Evolutionary conservation across 2,797 vertebrate species (phyloP), one percentile per base, ranked within the genome.

Genomic region (Tinamus major): DNA sequence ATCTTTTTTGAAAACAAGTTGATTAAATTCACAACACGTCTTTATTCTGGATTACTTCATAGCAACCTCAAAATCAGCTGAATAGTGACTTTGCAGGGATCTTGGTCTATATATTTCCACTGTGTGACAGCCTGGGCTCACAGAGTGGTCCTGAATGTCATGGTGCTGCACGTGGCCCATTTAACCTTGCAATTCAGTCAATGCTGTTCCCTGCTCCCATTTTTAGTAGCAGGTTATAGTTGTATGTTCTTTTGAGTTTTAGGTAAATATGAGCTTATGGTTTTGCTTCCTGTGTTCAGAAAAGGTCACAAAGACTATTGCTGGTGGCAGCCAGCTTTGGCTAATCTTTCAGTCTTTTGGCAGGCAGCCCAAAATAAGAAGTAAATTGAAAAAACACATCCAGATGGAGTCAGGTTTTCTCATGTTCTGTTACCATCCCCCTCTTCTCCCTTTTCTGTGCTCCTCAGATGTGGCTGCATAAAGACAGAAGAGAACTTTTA

Each of bases 191-290:
- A 81, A 65, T 69, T 88, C 95, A 95, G 92, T 95, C 96, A 95
- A 87, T 93, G 72, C 85, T 88, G 94, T 94, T 96, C 93, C 87
- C 39, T 94, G 12, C 11, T 62, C 24, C 63, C 71, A 82, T 42
- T 68, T 76, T 55, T 90, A 92, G 81, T 91, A 89, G 71, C 79
- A 86, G 61, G 78, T 71, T 83, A 85, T 93, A 89, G 92, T 95
- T 84, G 68, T 84, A 77, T 71, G 82, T 82, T 49, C 61, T 90
- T 94, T 92, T 42, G 58, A 92, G 89, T 68, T 39, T 96, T 95
- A 97, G 48, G 35, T 92, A 96, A 96, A 97, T 96, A 71, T 95
- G 95, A 96, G 95, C 51, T 2, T 88, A 96, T 94, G 82, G 89
- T 62, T 68, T 71, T 61, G 68, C 84, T 97, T 97, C 93, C 92